A percentile compares a stretch with the other conserved stretches of the same genome.
Conservation (phyloP, 2,113 vertebrate genomes). For the Malurus alboscapulatus region DNA sequence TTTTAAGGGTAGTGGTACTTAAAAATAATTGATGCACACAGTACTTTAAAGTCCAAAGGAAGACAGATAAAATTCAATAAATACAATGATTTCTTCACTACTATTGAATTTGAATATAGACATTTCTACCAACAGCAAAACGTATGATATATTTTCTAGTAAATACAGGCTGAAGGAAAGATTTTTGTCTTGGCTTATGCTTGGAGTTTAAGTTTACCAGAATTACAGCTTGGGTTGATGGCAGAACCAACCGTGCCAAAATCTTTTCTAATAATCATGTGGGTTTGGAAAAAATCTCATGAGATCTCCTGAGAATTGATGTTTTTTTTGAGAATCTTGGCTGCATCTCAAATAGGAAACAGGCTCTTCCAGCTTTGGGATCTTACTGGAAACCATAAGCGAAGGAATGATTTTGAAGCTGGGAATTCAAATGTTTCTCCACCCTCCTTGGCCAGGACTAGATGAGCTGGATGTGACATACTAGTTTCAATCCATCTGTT, state of each 20-base stretch:
- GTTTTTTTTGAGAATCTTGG: not conserved
- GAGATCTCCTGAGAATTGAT: not conserved
- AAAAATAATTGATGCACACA: not conserved
- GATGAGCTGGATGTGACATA: not conserved
- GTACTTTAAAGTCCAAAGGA: not conserved
- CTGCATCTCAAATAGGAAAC: not conserved
- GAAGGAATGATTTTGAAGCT: not conserved
- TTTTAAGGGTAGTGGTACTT: not conserved
- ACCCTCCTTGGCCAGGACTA: not conserved
- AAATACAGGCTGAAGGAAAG: not conserved
- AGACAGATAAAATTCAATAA: not conserved
- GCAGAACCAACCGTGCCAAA: not conserved
- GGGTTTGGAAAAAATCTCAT: not conserved
- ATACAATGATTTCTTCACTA: not conserved
- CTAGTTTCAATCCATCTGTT: constrained; percentile 9
- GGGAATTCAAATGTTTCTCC: not conserved
- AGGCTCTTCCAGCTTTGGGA: not conserved
- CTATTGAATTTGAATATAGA: not conserved
- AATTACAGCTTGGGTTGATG: not conserved
- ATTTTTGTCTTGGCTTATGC: not conserved
- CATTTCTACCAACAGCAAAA: not conserved
- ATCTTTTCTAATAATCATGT: not conserved
- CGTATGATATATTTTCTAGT: not conserved
- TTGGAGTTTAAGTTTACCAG: not conserved
- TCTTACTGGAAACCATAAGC: not conserved